phyloP scores from a whole-genome alignment of 2,888 invertebrate genomes.

The Sinotaia quadrata region DNA sequence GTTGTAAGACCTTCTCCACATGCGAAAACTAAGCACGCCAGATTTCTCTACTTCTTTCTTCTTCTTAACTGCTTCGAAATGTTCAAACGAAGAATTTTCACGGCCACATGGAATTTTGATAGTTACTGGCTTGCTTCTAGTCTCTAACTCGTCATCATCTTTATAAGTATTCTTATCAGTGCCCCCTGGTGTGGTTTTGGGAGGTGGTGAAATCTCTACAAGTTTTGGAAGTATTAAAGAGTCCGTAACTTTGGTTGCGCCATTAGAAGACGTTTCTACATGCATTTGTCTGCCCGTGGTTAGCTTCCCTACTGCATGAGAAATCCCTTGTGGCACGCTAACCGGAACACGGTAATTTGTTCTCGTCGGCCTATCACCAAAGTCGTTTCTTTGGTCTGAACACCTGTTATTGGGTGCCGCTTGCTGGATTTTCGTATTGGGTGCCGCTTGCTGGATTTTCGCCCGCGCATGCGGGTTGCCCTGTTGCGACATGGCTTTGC shows the following conservation, averaged over 20 bases:
- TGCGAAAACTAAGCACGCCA: slow-evolving; percentile 1
- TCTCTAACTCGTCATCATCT: background rate
- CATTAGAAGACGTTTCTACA: background rate
- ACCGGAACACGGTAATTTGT: background rate
- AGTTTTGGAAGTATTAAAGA: no score
- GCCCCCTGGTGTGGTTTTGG: background rate
- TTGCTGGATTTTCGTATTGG: background rate
- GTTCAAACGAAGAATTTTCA: background rate
- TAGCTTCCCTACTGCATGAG: background rate
- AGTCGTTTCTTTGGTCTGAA: no score
- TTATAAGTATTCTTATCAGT: no score
- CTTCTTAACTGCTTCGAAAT: no score
- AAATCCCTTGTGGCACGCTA: background rate
- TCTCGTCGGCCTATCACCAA: background rate
- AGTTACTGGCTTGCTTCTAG: background rate
- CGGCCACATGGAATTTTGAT: slow-evolving; percentile 22
- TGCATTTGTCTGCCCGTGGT: background rate
- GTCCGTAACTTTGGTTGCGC: no score
- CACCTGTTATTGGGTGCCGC: no score
- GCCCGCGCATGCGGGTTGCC: background rate
- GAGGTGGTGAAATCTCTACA: background rate
- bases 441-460: background rate
- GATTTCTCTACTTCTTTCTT: background rate
- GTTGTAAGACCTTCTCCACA: background rate
- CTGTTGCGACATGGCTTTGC: background rate